Percentiles rank a stretch among this genome's conserved stretches.
Evolutionary conservation across 2,113 vertebrate genomes (phyloP).

Genomic region (Rhadina sibilatrix): DNA sequence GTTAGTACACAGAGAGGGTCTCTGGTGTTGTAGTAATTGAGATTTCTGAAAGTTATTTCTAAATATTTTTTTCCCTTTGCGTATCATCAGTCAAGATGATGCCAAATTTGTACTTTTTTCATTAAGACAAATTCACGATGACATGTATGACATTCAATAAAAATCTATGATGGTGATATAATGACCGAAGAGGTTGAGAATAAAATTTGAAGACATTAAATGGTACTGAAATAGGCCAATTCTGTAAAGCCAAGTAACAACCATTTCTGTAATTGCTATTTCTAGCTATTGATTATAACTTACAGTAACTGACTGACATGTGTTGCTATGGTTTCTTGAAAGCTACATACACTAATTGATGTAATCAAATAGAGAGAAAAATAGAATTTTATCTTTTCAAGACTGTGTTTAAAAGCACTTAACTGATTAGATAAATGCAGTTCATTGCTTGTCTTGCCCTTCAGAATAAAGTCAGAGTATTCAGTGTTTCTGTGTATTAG

Average conservation of each 20-base stretch:
- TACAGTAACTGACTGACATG: conserved; percentile 28
- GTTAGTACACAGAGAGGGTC: background rate
- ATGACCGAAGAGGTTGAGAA: conserved; percentile 3
- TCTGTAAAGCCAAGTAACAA: conserved; percentile 27
- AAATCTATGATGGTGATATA: conserved; percentile 1
- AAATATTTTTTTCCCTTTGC: background rate
- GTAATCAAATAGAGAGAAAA: conserved; percentile 40
- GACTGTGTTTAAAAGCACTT: conserved; percentile 33
- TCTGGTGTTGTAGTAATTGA: background rate
- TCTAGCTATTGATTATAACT: conserved; percentile 59
- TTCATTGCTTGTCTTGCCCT: background rate
- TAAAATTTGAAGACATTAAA: conserved; percentile 37
- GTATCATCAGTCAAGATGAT: background rate
- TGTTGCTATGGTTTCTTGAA: conserved; percentile 64
- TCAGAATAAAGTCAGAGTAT: background rate
- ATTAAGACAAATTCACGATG: background rate
- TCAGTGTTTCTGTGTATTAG: background rate
- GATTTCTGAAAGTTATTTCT: background rate
- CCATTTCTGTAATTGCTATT: conserved; percentile 53
- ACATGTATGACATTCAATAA: background rate
- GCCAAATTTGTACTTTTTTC: background rate
- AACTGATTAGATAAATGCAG: conserved; percentile 40
- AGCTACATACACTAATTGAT: conserved; percentile 41
- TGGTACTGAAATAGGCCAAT: conserved; percentile 31
- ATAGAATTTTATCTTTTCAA: conserved; percentile 35